phyloP scores from a whole-genome alignment of 1,140 invertebrate species.

The Temnothorax curvispinosus region DNA sequence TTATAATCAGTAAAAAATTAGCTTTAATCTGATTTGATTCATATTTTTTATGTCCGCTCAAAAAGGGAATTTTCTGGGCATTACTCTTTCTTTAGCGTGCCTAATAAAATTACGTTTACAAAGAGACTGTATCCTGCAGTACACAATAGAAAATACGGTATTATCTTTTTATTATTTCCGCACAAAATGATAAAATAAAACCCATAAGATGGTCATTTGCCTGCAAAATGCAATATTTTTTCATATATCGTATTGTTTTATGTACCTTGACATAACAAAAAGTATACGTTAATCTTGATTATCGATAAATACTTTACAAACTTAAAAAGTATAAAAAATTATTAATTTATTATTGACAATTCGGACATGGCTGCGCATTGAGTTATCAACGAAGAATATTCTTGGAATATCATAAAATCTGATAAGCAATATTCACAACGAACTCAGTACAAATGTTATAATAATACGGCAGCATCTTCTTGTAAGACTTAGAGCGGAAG shows the following conservation, averaged over 20 bases:
- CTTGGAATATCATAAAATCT: not conserved
- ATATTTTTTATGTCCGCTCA: no score
- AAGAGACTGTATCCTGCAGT: not conserved
- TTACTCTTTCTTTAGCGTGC: no score
- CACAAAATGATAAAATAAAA: not conserved
- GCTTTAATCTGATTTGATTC: no score
- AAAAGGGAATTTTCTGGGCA: no score
- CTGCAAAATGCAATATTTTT: not conserved
- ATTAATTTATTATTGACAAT: not conserved
- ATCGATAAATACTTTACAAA: not conserved
- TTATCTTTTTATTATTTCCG: not conserved
- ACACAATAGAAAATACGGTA: not conserved
- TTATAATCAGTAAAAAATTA: no score
- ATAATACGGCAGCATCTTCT: not conserved
- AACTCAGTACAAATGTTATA: constrained; percentile 79
- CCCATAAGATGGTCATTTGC: not conserved
- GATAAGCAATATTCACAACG: constrained; percentile 35
- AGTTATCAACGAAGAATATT: not conserved
- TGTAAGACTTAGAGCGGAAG: not conserved
- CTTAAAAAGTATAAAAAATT: not conserved
- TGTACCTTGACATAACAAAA: not conserved
- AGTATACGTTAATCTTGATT: not conserved
- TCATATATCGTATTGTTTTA: not conserved
- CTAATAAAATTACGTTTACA: not conserved
- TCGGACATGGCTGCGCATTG: not conserved